These are phyloP conservation scores for Cathartes aura DNA, from an alignment of 2,113 vertebrate genomes.

Conservation along the genomic window DNA sequence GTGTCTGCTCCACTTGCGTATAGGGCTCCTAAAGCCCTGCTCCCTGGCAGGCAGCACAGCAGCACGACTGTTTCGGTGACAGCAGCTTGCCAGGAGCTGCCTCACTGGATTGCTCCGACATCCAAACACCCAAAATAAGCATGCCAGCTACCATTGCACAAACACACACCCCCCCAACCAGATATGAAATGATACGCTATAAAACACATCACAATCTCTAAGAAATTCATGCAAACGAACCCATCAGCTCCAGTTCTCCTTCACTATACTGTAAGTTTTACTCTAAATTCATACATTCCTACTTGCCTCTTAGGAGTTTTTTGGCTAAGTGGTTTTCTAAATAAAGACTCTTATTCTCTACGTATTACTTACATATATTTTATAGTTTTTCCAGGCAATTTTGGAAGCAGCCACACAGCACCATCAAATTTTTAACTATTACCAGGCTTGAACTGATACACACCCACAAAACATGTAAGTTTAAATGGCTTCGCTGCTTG, in stretches of 20 bases:
- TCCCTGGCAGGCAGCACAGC: background rate
- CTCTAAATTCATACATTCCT: background rate
- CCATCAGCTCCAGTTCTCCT: background rate
- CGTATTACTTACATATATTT: background rate
- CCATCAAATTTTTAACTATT: background rate
- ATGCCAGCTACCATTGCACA: background rate
- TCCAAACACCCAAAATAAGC: background rate
- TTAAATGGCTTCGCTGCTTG: background rate
- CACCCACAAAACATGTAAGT: background rate
- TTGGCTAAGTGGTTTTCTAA: background rate
- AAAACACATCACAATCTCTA: background rate
- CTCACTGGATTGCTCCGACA: background rate
- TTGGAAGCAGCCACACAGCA: background rate
- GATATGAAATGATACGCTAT: background rate
- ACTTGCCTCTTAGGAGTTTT: background rate
- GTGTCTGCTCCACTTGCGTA: background rate
- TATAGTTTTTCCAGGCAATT: background rate
- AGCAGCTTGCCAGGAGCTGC: constrained; percentile 9
- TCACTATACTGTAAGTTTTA: background rate
- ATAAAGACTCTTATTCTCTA: background rate
- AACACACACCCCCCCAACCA: background rate
- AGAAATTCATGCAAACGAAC: background rate
- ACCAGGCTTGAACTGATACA: background rate
- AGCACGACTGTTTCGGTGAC: background rate
- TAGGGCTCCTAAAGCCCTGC: background rate